Conservation (phyloP, 2,888 invertebrate species). For the Eulithis prunata region DNA sequence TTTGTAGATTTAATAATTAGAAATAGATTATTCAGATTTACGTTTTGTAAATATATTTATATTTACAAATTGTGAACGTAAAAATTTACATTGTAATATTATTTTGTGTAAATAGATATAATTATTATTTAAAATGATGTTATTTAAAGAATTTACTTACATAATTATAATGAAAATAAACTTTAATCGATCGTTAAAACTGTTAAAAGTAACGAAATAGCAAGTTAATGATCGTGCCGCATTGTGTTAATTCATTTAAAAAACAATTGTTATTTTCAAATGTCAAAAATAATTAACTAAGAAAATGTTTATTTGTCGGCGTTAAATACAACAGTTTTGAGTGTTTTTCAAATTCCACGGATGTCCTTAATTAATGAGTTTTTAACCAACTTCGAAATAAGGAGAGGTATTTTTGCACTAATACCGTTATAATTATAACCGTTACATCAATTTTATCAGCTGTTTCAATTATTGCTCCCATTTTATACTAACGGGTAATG, state of each 20-base stretch:
- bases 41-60: background rate
- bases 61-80: too few relatives aligned
- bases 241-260: slow-evolving; percentile 9
- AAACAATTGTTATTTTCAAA: slow-evolving; percentile 11
- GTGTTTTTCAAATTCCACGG: slow-evolving; percentile 8
- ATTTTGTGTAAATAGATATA: too few relatives aligned
- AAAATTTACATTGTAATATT: too few relatives aligned
- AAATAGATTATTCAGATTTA: slow-evolving; percentile 2
- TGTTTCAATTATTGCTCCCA: too few relatives aligned
- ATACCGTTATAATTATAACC: background rate
- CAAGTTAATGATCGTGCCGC: slow-evolving; percentile 11
- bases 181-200: background rate
- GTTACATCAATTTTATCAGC: too few relatives aligned
- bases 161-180: background rate
- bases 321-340: slow-evolving; percentile 32
- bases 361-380: slow-evolving; percentile 5
- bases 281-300: slow-evolving; percentile 21
- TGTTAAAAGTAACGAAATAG: slow-evolving; percentile 31
- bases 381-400: background rate
- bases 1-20: slow-evolving; percentile 16
- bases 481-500: too few relatives aligned
- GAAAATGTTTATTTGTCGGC: slow-evolving; percentile 16
- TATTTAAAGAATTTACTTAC: too few relatives aligned
- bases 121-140: too few relatives aligned
- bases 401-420: background rate